phyloP scores from a whole-genome alignment of 2,113 vertebrate genomes.

The Eublepharis macularius region DNA sequence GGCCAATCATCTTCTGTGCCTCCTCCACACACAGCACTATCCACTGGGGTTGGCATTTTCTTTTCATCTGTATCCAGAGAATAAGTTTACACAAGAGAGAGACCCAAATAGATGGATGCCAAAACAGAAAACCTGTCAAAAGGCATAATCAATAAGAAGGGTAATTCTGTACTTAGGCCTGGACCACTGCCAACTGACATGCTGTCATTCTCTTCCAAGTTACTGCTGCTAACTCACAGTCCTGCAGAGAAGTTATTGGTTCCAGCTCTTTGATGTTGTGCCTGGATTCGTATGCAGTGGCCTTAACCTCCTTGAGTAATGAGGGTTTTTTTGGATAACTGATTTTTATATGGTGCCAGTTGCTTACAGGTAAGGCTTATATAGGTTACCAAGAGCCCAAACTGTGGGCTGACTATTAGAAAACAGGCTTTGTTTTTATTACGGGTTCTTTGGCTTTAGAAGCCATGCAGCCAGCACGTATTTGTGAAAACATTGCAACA shows the following conservation, averaged over 20 bases:
- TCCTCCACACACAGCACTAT: neutral
- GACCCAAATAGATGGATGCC: neutral
- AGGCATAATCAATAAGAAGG: neutral
- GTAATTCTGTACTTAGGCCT: neutral
- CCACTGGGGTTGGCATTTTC: accelerated
- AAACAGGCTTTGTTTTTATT: no score
- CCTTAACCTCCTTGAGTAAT: neutral
- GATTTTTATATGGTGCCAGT: no score
- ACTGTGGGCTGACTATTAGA: no score
- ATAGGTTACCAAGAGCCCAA: no score
- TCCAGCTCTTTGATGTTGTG: neutral
- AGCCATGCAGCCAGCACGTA: neutral
- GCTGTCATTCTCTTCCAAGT: neutral
- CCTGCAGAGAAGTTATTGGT: neutral
- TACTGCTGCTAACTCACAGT: neutral
- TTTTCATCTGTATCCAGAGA: neutral
- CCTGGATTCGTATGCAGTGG: neutral
- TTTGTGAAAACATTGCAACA: neutral
- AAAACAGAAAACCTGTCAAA: neutral
- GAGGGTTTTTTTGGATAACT: neutral
- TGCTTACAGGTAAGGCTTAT: neutral
- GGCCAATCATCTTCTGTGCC: neutral
- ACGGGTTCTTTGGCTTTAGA: neutral
- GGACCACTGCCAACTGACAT: accelerated
- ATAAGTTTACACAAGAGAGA: neutral